phyloP scores from a whole-genome alignment of 2,888 invertebrate species.

The Eupithecia exiguata region DNA sequence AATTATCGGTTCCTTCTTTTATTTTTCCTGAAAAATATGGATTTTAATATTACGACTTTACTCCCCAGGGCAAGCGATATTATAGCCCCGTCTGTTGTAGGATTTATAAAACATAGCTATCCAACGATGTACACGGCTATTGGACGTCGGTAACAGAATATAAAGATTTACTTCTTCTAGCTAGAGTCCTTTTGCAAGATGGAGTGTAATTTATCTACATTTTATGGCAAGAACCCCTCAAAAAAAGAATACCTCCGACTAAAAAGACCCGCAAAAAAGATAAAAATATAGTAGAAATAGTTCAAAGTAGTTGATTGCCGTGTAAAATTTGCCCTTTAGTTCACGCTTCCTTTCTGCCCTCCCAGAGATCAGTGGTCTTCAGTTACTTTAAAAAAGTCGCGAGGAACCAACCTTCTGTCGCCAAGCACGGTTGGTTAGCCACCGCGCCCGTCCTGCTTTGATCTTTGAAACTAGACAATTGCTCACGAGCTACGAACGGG shows the following conservation, averaged over 20 bases:
- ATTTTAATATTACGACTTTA: too few species aligned
- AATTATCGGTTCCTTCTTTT: too few species aligned
- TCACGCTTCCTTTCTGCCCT: conserved; percentile 21
- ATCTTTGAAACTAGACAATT: conserved; percentile 52
- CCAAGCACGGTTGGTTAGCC: conserved; percentile 56
- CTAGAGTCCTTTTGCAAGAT: too few species aligned
- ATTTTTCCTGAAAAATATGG: too few species aligned
- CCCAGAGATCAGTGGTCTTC: conserved; percentile 31
- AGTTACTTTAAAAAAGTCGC: conserved; percentile 34
- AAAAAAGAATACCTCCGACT: not conserved
- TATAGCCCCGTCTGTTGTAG: too few species aligned
- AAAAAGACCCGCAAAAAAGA: not conserved
- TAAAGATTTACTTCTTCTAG: too few species aligned
- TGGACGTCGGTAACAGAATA: too few species aligned
- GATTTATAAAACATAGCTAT: too few species aligned
- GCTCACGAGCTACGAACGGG: conserved; percentile 21
- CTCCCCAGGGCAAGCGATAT: too few species aligned
- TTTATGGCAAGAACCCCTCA: not conserved
- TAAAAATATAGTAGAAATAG: not conserved
- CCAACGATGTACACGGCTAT: too few species aligned
- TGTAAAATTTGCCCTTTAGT: conserved; percentile 14
- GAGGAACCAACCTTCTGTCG: conserved; percentile 38
- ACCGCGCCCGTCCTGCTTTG: conserved; percentile 51
- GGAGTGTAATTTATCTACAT: too few species aligned
- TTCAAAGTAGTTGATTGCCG: conserved; percentile 15